Conservation (phyloP, 2,888 invertebrate genomes). For the Kuschelorhynchus macadamiae region DNA sequence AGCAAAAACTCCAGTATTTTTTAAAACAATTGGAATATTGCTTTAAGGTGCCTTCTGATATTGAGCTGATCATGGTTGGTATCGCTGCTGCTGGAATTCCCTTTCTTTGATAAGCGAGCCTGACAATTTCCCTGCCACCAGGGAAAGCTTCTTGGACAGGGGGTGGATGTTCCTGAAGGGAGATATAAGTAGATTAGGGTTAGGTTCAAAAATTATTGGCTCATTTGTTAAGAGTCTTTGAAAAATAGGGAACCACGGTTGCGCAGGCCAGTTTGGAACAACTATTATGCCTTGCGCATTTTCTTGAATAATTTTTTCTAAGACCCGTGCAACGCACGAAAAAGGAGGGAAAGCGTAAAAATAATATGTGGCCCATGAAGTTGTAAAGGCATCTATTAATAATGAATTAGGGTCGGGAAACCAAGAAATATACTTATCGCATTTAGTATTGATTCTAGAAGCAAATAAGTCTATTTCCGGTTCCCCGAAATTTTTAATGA, state of each 20-base stretch:
- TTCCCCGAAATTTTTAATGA: neutral
- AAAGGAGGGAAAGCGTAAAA: slow-evolving; percentile 51
- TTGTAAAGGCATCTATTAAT: slow-evolving; percentile 56
- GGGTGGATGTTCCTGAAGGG: slow-evolving; percentile 17
- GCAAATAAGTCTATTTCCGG: no score
- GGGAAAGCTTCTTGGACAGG: slow-evolving; percentile 5
- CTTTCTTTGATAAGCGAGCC: slow-evolving; percentile 1
- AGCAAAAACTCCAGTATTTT: slow-evolving; percentile 27
- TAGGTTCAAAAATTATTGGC: slow-evolving; percentile 11
- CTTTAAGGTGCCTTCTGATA: slow-evolving; percentile 32
- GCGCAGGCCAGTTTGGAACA: slow-evolving; percentile 51
- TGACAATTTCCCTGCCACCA: slow-evolving; percentile 5
- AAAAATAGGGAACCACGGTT: slow-evolving; percentile 58
- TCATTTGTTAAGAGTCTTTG: slow-evolving; percentile 10
- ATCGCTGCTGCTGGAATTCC: slow-evolving; percentile 22
- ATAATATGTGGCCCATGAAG: slow-evolving; percentile 22
- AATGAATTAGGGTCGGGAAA: slow-evolving; percentile 48
- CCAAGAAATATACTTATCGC: slow-evolving; percentile 48
- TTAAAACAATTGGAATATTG: slow-evolving; percentile 21
- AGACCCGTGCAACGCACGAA: slow-evolving; percentile 51
- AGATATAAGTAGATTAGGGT: slow-evolving; percentile 8
- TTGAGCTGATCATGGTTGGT: slow-evolving; percentile 21
- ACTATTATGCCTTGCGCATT: slow-evolving; percentile 56
- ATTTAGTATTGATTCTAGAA: no score
- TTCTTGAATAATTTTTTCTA: slow-evolving; percentile 57